Conservation (phyloP, 2,113 vertebrate genomes). For the Cygnus buccinator region DNA sequence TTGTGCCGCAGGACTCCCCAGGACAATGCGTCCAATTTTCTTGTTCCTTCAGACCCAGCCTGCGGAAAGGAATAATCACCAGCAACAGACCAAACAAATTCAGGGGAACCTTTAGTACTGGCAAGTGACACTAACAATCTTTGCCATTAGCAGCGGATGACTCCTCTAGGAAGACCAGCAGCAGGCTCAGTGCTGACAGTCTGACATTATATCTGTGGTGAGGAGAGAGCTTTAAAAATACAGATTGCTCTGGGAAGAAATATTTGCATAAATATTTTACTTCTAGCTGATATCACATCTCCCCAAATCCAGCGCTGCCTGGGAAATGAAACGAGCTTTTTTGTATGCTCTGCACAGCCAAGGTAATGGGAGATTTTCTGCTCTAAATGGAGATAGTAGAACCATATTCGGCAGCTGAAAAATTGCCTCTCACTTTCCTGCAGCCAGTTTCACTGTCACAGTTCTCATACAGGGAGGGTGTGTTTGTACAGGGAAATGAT, state of each 20-base stretch:
- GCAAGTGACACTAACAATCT: background rate
- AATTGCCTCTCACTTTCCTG: background rate
- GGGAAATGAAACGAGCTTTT: background rate
- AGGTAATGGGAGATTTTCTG: background rate
- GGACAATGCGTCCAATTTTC: background rate
- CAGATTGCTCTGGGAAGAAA: background rate
- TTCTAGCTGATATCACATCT: constrained; percentile 2
- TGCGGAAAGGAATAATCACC: background rate
- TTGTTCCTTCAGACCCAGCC: background rate
- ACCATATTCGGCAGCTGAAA: background rate
- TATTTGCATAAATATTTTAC: constrained; percentile 51
- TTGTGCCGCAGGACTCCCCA: background rate
- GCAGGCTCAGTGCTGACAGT: background rate
- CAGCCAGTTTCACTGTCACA: background rate
- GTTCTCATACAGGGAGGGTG: background rate
- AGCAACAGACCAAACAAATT: background rate
- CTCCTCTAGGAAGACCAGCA: background rate
- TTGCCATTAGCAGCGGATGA: background rate
- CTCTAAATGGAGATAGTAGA: background rate
- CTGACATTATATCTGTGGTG: background rate
- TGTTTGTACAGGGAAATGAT: background rate
- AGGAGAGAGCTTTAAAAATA: background rate
- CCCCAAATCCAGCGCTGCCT: background rate
- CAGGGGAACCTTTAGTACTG: background rate
- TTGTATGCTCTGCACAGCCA: background rate